phyloP scores from a whole-genome alignment of 2,797 vertebrate species.

The Enteromius trimaculatus region DNA sequence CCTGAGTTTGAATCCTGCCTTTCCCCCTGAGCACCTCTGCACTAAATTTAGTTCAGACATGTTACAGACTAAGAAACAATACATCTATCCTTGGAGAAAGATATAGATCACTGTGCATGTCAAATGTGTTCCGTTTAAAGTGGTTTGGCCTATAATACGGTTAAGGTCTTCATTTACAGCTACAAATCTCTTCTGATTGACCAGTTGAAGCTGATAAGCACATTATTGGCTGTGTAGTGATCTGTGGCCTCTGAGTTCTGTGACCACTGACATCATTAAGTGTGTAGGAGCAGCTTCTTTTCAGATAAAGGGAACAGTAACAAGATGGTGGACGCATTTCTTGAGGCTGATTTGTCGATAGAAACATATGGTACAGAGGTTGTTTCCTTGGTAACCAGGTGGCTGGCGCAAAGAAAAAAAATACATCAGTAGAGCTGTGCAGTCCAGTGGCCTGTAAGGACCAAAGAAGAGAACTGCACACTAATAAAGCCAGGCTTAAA shows the following conservation, averaged over 20 bases:
- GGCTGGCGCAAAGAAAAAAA: slow-evolving; percentile 6
- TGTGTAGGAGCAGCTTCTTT: slow-evolving; percentile 33
- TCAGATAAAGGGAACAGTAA: slow-evolving; percentile 33
- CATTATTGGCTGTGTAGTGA: slow-evolving; percentile 35
- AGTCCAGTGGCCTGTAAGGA: slow-evolving; percentile 7
- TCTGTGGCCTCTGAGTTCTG: slow-evolving; percentile 20
- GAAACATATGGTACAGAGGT: slow-evolving; percentile 32
- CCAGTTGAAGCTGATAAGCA: slow-evolving; percentile 43
- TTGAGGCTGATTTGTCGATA: slow-evolving; percentile 30
- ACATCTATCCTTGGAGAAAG: background rate
- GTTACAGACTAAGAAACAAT: background rate
- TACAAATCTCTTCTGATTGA: slow-evolving; percentile 25
- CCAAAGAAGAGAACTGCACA: background rate
- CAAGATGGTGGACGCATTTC: slow-evolving; percentile 38
- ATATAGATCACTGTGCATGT: background rate
- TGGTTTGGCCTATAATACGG: background rate
- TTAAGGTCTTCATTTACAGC: slow-evolving; percentile 25
- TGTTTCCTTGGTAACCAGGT: slow-evolving; percentile 56
- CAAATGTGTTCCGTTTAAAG: slow-evolving; percentile 5
- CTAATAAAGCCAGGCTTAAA: slow-evolving; percentile 12
- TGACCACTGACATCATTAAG: slow-evolving; percentile 15
- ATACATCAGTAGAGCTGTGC: background rate
- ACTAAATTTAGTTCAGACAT: background rate
- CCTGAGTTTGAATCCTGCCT: too few species aligned
- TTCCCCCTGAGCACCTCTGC: too few species aligned